Base-by-base conservation (phyloP, 2,888 invertebrate species). In the Melinaea menophilus region DNA sequence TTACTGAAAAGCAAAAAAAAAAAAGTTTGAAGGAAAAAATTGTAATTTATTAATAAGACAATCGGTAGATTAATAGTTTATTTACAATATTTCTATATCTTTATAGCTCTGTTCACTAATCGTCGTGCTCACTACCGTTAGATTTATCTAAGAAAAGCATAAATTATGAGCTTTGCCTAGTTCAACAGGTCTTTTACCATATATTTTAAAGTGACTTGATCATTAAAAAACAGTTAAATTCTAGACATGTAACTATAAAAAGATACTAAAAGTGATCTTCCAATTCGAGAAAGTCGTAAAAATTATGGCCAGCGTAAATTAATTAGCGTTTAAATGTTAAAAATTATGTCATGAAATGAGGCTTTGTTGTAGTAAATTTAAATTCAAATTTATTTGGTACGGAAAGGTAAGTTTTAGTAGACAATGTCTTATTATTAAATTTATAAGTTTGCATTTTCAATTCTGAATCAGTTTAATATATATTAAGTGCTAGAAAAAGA, bases 81-180 rank as follows among this genome's bases (percentile, higher is more conserved):
- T 70, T 71, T 68, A 69, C 69, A 66, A 56, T 34, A 55, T 60
- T 58, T 64, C 68, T 62, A 69, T 63, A 65, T 67, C 63, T 59
- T 69, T 62, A 61, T 61, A 48, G 65, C 62, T 62, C 61, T 67
- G 62, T 71, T 64, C 58, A 64, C 62, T 68, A 62, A 69, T 69
- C 67, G 60, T 59, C 67, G 60, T 59, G 66, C 64, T 68, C 48
- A 68, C 63, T 62, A 76, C 76, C 78, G 76, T 78, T 79, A 78
- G 58, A 62, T 54, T 67, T 65, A 69, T 72, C 60, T 70, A 79
- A 69, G 71, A 66, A 63, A 65, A 73, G 72, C 74, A 82, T 84
- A 85, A 84, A 85, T 84, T 80, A 64, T 58, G 61, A 78, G 82
- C 81, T 85, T 85, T 80, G 76, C 74, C 73, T 82, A 77, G 80